phyloP scores from a whole-genome alignment of 2,113 vertebrate species.

The Craseonycteris thonglongyai region DNA sequence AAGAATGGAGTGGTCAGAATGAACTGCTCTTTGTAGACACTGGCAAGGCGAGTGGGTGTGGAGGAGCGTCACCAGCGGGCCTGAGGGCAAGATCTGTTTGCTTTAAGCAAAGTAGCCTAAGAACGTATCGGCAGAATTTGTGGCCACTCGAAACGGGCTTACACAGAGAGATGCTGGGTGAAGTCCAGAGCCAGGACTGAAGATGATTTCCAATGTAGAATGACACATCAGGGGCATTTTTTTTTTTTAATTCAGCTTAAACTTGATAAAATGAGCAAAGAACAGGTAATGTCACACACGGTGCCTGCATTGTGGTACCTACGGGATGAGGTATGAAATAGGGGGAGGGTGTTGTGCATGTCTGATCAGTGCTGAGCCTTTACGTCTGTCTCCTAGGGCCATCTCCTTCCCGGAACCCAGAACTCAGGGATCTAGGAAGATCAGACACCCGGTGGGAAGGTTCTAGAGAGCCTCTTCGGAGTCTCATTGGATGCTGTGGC shows the following conservation, averaged over 20 bases:
- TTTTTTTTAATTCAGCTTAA: background rate
- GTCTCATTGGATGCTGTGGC: accelerated
- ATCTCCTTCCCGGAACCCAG: background rate
- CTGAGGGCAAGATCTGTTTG: background rate
- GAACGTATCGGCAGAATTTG: background rate
- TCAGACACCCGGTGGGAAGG: accelerated
- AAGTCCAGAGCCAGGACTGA: background rate
- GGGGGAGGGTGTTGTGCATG: too few species aligned
- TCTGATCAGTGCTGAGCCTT: background rate
- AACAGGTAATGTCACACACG: background rate
- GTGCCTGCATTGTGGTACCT: background rate
- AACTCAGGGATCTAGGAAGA: background rate
- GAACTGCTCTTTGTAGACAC: background rate
- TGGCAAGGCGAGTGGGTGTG: background rate
- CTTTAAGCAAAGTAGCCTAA: background rate
- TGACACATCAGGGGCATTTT: background rate
- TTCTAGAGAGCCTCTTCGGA: background rate
- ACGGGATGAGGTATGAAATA: background rate
- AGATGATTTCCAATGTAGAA: background rate
- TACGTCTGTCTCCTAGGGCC: background rate
- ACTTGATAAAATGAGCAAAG: background rate
- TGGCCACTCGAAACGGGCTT: background rate
- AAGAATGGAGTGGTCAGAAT: background rate
- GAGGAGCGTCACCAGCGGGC: background rate
- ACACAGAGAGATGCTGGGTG: background rate